Evolutionary conservation across 1,140 invertebrate species (phyloP).

Genomic region (Caenorhabditis briggsae): DNA sequence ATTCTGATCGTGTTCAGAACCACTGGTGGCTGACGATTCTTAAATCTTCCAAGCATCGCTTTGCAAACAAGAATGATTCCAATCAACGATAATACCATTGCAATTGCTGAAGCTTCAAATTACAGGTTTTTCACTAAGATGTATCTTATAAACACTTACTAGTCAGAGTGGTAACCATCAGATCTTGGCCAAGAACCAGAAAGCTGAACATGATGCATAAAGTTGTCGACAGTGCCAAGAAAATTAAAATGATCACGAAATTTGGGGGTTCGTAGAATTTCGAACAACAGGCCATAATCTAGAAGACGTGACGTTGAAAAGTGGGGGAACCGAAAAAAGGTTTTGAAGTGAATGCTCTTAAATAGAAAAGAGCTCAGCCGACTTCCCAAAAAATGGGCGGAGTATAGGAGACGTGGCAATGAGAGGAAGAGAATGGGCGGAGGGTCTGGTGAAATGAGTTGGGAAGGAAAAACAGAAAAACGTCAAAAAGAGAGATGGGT

Average conservation of each 20-base stretch:
- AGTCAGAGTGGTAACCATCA: not conserved
- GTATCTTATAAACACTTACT: not conserved
- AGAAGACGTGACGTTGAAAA: not conserved
- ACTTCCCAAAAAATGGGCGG: not conserved
- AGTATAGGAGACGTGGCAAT: not conserved
- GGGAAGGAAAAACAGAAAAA: not conserved
- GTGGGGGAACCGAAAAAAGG: not conserved
- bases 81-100: not conserved
- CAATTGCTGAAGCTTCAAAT: constrained; percentile 34
- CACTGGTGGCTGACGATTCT: not conserved
- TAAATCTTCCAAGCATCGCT: too few species aligned
- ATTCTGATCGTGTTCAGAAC: not conserved
- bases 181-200: not conserved
- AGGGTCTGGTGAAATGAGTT: not conserved
- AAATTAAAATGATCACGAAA: not conserved
- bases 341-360: not conserved
- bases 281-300: too few species aligned
- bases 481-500: not conserved
- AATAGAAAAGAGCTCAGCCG: not conserved
- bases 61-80: not conserved
- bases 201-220: constrained; percentile 8
- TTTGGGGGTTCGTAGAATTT: not conserved
- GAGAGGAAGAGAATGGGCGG: not conserved
- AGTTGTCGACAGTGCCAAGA: not conserved
- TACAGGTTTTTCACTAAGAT: not conserved